Evolutionary conservation across 1,140 invertebrate species (phyloP), one percentile per base, ranked within the genome.

Genomic region (Aphaenogaster rudis): DNA sequence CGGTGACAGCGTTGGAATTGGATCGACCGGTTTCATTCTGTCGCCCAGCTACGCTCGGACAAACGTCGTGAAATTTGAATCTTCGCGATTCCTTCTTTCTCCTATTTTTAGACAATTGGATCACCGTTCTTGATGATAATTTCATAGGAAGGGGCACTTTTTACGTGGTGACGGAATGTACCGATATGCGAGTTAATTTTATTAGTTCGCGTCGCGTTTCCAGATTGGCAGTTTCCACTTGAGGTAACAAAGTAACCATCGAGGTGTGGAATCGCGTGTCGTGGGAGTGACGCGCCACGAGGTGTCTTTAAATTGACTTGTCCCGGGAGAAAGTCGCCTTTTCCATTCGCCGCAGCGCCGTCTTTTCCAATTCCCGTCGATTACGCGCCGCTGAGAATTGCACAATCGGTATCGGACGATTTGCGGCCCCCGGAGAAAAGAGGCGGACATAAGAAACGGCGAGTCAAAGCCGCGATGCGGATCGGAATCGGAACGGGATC

Each of bases 311-410:
- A 66, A 92, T 91, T 74, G 82, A 88, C 81, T 84, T 88, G 81
- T 82, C 50, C 63, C 50, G 42, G 48, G 87, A 88, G 89, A 90
- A 89, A 88, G 90, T 85, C 61, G 87, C 28, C 79, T 90, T 89
- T 87, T 91, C 69, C 88, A 74, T 33, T 88, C 74, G 80, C 59
- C 72, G 78, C 63, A 28, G 36, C 77, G 61, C 33, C 77, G 15
- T 50, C 78, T 90, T 87, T 91, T 91, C 86, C 87, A 77, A 76
- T 88, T 90, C 79, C 72, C 74, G 77, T 61, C 81, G 85, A 91
- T 91, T 77, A 66, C 85, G 67, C 79, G 57, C 50, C 52, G 15
- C 52, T 74, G 50, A 48, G 13, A 72, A 67, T 88, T 88, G 54
- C 67, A 77, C 76, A 89, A 88, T 66, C 52, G 57, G 57, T 66